phyloP scores from a whole-genome alignment of 1,140 invertebrate genomes.

The Alviniconcha marisindica region DNA sequence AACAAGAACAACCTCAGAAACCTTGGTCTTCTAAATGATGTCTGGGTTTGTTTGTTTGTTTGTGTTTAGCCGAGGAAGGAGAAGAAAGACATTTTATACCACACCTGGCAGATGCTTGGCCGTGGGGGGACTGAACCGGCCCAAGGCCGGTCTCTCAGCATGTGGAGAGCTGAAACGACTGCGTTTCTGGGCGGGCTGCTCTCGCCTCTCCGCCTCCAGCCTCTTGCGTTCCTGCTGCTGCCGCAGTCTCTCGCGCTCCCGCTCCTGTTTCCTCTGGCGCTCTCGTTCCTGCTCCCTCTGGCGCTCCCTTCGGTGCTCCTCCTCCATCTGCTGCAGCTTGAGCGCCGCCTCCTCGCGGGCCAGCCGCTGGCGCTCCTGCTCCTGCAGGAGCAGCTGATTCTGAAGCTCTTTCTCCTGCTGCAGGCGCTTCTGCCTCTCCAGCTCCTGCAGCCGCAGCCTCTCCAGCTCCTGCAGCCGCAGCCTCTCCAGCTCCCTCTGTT shows the following conservation, averaged over 20 bases:
- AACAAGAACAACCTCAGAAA: too few relatives aligned
- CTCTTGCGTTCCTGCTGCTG: neutral
- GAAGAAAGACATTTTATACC: too few relatives aligned
- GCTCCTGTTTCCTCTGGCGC: too few relatives aligned
- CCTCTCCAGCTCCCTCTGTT: constrained; percentile 5
- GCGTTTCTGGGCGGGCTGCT: too few relatives aligned
- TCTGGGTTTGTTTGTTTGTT: too few relatives aligned
- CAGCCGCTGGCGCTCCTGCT: constrained; percentile 16
- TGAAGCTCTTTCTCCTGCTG: neutral
- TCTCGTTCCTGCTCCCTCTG: neutral
- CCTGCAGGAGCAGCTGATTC: neutral
- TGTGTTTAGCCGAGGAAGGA: too few relatives aligned
- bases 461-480: neutral
- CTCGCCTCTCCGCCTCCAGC: neutral
- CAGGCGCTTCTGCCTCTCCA: constrained; percentile 1
- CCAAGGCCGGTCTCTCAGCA: too few relatives aligned
- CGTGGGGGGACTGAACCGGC: too few relatives aligned
- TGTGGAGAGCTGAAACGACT: too few relatives aligned
- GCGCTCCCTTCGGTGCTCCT: neutral
- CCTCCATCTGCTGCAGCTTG: neutral
- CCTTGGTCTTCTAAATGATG: too few relatives aligned
- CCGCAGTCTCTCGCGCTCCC: too few relatives aligned
- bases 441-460: neutral
- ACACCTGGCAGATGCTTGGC: too few relatives aligned
- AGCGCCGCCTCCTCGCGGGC: neutral